These are phyloP conservation scores for Syrphus vitripennis DNA, from an alignment of 2,888 invertebrate species.

Conservation along the genomic window DNA sequence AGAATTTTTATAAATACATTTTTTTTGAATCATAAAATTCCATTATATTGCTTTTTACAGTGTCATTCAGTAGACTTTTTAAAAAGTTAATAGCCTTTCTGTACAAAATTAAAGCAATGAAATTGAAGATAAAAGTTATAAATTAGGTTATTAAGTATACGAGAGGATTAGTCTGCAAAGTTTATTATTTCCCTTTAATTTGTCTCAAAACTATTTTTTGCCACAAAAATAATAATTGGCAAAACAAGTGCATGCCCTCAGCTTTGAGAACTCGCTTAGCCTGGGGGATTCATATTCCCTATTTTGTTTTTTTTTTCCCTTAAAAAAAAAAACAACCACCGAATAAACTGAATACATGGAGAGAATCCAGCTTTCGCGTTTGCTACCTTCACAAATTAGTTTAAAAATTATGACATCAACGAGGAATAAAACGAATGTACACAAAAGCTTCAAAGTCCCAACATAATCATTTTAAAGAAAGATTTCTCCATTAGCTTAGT, in stretches of 20 bases:
- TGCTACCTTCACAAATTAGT: slow-evolving; percentile 58
- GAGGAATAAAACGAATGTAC: slow-evolving; percentile 27
- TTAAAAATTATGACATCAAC: slow-evolving; percentile 68
- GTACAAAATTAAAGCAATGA: no score
- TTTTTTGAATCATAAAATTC: no score
- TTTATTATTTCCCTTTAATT: slow-evolving; percentile 18
- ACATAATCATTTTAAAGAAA: background rate
- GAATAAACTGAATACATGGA: slow-evolving; percentile 2
- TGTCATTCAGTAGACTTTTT: no score
- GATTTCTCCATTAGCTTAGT: slow-evolving; percentile 20
- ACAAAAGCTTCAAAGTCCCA: background rate
- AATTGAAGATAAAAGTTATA: no score
- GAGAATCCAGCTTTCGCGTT: slow-evolving; percentile 33
- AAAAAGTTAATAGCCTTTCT: no score
- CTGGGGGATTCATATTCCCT: background rate
- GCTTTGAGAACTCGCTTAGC: background rate
- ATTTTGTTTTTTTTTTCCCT: background rate
- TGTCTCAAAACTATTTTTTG: background rate
- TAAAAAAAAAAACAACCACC: background rate
- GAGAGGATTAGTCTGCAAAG: background rate
- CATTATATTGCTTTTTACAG: no score
- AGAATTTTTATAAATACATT: no score
- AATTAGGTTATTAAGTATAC: no score
- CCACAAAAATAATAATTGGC: slow-evolving; percentile 1
- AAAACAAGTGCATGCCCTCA: slow-evolving; percentile 8